Conservation (phyloP, 2,113 vertebrate genomes). For the Stegastes partitus region DNA sequence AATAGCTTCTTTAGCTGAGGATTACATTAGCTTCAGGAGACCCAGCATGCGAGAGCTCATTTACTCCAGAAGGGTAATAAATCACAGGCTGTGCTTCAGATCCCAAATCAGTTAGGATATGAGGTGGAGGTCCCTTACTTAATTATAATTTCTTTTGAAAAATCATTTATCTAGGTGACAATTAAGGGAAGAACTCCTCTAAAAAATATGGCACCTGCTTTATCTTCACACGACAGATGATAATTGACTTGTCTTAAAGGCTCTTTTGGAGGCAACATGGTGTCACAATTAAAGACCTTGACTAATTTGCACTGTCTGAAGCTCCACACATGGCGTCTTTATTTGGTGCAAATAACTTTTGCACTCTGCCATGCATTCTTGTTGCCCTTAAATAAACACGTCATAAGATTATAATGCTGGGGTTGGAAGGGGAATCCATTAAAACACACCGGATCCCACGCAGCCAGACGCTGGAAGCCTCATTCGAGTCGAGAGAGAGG, state of each 20-base stretch:
- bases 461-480: conserved; percentile 15
- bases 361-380: conserved; percentile 23
- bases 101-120: conserved; percentile 27
- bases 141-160: conserved; percentile 47
- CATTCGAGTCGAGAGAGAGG: conserved; percentile 12
- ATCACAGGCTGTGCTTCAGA: conserved; percentile 25
- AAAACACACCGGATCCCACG: conserved; percentile 35
- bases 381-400: conserved; percentile 51
- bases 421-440: conserved; percentile 32
- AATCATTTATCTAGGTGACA: conserved; percentile 51
- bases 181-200: conserved; percentile 2
- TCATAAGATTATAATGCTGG: conserved; percentile 32
- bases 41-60: too few species aligned
- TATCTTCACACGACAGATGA: conserved; percentile 14
- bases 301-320: neutral
- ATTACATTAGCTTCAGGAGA: conserved; percentile 15
- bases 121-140: conserved; percentile 18
- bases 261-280: neutral
- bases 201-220: neutral
- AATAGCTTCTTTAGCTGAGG: neutral
- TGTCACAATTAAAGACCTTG: neutral
- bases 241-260: neutral
- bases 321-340: neutral
- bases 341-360: conserved; percentile 31
- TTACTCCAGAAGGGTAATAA: conserved; percentile 23